phyloP scores from a whole-genome alignment of 2,797 vertebrate species.

The Notamacropus eugenii region DNA sequence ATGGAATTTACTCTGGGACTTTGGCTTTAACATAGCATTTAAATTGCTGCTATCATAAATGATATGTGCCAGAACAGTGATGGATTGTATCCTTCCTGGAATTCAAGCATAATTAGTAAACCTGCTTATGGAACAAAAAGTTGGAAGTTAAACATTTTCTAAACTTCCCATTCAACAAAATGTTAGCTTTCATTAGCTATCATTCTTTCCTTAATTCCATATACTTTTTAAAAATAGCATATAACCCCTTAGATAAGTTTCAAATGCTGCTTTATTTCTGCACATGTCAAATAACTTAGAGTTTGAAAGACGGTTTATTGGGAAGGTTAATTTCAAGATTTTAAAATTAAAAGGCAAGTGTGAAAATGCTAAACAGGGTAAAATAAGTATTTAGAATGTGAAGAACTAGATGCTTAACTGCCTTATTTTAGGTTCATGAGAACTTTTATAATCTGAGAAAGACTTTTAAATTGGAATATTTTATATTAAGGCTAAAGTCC shows the following conservation, averaged over 20 bases:
- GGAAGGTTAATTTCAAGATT: constrained; percentile 68
- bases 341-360: constrained; percentile 65
- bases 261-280: constrained; percentile 70
- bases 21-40: constrained; percentile 80
- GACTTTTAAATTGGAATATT: constrained; percentile 78
- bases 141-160: constrained; percentile 41
- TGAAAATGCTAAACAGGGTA: constrained; percentile 66
- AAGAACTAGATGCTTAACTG: constrained; percentile 75
- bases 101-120: constrained; percentile 72
- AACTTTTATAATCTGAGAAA: constrained; percentile 83
- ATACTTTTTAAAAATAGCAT: constrained; percentile 58
- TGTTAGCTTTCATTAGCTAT: constrained; percentile 56
- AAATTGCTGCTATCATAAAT: constrained; percentile 77
- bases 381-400: constrained; percentile 65
- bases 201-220: constrained; percentile 74
- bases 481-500: constrained; percentile 75
- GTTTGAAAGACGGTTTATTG: constrained; percentile 71
- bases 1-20: constrained; percentile 76
- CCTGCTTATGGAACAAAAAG: constrained; percentile 54
- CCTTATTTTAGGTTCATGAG: constrained; percentile 69
- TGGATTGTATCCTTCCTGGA: constrained; percentile 65
- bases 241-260: constrained; percentile 63
- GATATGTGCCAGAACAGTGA: constrained; percentile 78
- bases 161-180: constrained; percentile 45
- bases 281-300: constrained; percentile 59